Conservation (phyloP, 2,797 vertebrate species). For the Phoxinus dragarum region DNA sequence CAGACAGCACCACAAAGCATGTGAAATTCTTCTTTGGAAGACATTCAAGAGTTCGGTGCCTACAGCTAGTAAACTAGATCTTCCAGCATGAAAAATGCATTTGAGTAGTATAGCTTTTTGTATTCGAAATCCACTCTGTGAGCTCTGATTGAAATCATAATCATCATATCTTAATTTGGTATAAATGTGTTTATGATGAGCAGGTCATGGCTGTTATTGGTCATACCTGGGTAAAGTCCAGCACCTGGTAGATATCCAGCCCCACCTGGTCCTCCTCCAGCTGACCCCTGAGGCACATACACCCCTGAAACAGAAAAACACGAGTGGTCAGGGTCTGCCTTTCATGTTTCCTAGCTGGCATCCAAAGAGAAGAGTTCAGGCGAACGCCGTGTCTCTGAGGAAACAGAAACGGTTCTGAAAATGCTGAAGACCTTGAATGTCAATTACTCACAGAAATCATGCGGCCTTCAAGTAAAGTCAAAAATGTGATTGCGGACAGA, state of each 20-base stretch:
- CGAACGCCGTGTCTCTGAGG: neutral
- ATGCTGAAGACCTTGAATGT: neutral
- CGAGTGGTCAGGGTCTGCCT: neutral
- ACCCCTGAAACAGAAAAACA: slow-evolving; percentile 73
- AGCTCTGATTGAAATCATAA: neutral
- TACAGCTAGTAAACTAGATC: neutral
- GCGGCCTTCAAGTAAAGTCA: neutral
- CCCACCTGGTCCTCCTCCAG: slow-evolving; percentile 63
- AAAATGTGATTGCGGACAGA: neutral
- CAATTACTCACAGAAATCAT: neutral
- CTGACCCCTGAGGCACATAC: slow-evolving; percentile 76
- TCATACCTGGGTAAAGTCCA: slow-evolving; percentile 78
- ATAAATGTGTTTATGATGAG: neutral
- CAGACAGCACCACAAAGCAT: neutral
- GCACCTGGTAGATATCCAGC: slow-evolving; percentile 68
- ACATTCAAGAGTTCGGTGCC: neutral
- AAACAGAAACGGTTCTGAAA: neutral
- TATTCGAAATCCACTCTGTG: neutral
- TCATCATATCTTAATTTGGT: neutral
- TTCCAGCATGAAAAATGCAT: neutral
- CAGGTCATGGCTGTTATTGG: neutral
- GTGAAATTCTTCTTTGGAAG: neutral
- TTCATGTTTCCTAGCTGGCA: neutral
- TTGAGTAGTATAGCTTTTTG: neutral
- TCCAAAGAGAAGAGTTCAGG: neutral